Percentiles rank a stretch among this genome's conserved stretches.
Evolutionary conservation across 2,797 vertebrate genomes (phyloP).

Genomic region (Smutsia temminckii): DNA sequence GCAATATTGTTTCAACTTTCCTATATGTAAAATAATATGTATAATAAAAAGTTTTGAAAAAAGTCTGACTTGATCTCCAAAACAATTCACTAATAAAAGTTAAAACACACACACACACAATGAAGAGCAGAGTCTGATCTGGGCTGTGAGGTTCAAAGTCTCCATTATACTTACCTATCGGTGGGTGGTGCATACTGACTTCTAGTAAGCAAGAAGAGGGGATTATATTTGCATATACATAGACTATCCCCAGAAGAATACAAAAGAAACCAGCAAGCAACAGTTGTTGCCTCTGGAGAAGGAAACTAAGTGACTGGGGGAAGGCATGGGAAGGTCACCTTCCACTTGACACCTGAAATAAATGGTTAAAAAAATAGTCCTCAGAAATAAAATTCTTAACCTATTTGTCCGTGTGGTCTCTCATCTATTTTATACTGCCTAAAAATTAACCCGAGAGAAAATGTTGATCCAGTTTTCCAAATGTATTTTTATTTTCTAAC

Average conservation of each 20-base stretch:
- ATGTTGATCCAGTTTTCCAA: slow-evolving; percentile 1
- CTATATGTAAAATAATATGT: background rate
- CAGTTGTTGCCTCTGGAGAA: background rate
- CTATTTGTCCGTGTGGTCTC: background rate
- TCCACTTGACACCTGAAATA: background rate
- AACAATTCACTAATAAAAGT: background rate
- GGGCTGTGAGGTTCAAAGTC: background rate
- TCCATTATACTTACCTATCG: background rate
- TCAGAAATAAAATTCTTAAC: background rate
- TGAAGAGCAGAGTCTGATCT: background rate
- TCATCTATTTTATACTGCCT: background rate
- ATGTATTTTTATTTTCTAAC: slow-evolving; percentile 8
- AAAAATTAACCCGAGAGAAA: background rate
- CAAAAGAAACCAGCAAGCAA: background rate
- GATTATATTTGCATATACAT: background rate
- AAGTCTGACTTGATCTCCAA: background rate
- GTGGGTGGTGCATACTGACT: background rate
- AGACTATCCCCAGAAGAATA: background rate
- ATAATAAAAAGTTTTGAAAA: background rate
- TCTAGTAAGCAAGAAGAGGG: background rate
- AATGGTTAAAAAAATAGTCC: background rate
- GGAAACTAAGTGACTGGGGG: background rate
- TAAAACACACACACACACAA: background rate
- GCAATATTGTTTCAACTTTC: background rate
- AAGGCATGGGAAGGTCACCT: background rate